phyloP scores from a whole-genome alignment of 2,888 invertebrate genomes.

The Cremastinae sp. region DNA sequence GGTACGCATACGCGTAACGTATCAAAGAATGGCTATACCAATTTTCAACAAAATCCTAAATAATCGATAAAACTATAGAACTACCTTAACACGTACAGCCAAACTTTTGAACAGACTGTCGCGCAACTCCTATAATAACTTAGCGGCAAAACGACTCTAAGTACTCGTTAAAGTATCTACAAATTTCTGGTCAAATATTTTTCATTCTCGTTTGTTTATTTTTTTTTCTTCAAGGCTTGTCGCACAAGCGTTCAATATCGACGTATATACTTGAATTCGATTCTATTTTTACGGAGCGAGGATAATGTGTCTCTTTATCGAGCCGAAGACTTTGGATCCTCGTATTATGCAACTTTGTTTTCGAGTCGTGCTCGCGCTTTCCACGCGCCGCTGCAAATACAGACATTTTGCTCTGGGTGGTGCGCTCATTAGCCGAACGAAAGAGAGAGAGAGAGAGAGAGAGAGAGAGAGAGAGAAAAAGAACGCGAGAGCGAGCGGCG shows the following conservation, averaged over 20 bases:
- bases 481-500: neutral
- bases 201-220: constrained; percentile 1
- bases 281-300: neutral
- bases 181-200: neutral
- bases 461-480: constrained; percentile 20
- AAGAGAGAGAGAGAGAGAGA: constrained; percentile 12
- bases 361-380: constrained; percentile 47
- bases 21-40: too few species aligned
- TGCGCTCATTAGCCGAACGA: constrained; percentile 30
- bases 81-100: too few species aligned
- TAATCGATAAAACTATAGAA: too few species aligned
- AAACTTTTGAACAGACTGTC: too few species aligned
- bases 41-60: too few species aligned
- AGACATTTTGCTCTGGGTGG: constrained; percentile 25
- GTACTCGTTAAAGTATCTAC: too few species aligned
- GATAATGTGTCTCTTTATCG: constrained; percentile 12
- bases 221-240: neutral
- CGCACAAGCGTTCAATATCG: too few species aligned
- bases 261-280: too few species aligned
- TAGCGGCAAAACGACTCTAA: too few species aligned
- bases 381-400: constrained; percentile 38
- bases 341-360: constrained; percentile 63
- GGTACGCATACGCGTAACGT: too few species aligned
- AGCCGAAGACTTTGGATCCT: constrained; percentile 43
- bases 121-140: too few species aligned